Percentiles rank a stretch among this genome's conserved stretches.
Evolutionary conservation across 2,113 vertebrate genomes (phyloP).

Genomic region (Synchiropus splendidus): DNA sequence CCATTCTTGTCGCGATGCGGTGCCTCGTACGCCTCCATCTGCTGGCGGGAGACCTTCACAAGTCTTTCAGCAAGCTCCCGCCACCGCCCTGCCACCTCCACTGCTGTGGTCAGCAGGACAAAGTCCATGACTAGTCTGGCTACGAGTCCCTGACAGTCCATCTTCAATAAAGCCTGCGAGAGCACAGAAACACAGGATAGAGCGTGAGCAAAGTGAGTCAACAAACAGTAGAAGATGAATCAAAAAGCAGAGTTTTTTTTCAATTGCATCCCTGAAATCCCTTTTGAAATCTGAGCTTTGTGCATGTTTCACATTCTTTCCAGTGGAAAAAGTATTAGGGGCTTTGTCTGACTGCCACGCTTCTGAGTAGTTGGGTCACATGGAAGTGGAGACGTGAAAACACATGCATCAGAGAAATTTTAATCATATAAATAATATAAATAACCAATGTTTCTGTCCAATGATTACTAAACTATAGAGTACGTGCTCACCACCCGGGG

Average conservation of each 20-base stretch:
- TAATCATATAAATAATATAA: too few relatives aligned
- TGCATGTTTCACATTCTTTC: conserved; percentile 24
- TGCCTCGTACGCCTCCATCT: conserved; percentile 95
- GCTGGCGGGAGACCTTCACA: conserved; percentile 82
- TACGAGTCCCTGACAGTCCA: conserved; percentile 96
- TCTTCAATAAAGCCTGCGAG: conserved; percentile 82
- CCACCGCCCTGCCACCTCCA: conserved; percentile 91
- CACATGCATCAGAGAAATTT: neutral
- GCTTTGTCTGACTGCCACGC: conserved; percentile 1
- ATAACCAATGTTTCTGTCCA: too few relatives aligned
- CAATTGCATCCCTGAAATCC: conserved; percentile 8
- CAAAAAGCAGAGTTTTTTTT: too few relatives aligned
- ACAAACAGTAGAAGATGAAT: too few relatives aligned
- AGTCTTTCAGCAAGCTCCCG: conserved; percentile 90
- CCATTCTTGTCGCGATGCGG: conserved; percentile 84
- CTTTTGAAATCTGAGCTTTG: too few relatives aligned
- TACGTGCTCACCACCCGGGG: too few relatives aligned
- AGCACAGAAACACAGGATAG: neutral
- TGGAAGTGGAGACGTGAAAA: neutral
- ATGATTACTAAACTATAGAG: too few relatives aligned
- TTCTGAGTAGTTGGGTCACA: conserved; percentile 1
- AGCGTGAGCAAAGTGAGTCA: neutral
- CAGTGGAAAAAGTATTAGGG: conserved; percentile 15
- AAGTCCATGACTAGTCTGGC: conserved; percentile 91
- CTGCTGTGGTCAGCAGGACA: conserved; percentile 88